Conservation (phyloP, 2,888 invertebrate species). For the Schizaphis graminum region DNA sequence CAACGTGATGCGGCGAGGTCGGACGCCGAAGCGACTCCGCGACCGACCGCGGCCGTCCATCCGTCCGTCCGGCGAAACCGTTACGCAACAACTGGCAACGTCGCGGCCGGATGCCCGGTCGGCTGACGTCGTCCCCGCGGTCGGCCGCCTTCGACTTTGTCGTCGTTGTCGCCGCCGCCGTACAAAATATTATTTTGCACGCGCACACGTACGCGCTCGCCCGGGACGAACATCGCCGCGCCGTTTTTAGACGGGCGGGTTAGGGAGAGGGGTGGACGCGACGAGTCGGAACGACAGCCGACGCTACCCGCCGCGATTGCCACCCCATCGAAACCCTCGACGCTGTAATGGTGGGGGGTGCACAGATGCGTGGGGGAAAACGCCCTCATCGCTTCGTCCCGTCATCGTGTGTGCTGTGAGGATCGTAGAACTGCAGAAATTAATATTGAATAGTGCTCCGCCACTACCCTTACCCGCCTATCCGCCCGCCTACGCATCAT, state of each 20-base stretch:
- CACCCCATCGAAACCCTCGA: neutral
- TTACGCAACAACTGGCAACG: constrained; percentile 60
- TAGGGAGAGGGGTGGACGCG: neutral
- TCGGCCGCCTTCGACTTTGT: neutral
- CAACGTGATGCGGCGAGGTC: neutral
- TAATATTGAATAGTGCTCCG: neutral
- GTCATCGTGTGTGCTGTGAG: neutral
- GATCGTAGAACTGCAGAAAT: neutral
- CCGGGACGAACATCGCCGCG: neutral
- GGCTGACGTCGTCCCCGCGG: neutral
- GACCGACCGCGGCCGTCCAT: neutral
- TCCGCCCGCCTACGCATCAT: neutral
- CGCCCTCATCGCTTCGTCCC: neutral
- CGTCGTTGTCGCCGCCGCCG: neutral
- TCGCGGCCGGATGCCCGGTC: constrained; percentile 33
- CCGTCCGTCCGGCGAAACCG: constrained; percentile 11
- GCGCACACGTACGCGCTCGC: neutral
- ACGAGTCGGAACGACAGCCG: neutral
- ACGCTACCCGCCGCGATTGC: neutral
- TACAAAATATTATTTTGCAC: neutral
- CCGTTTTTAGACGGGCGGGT: neutral
- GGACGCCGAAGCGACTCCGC: neutral
- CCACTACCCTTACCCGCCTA: neutral
- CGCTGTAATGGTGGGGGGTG: neutral
- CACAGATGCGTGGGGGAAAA: neutral